Evolutionary conservation across 1,140 invertebrate species (phyloP), one percentile per base, ranked within the genome.

Genomic region (Scaptodrosophila lebanonensis): DNA sequence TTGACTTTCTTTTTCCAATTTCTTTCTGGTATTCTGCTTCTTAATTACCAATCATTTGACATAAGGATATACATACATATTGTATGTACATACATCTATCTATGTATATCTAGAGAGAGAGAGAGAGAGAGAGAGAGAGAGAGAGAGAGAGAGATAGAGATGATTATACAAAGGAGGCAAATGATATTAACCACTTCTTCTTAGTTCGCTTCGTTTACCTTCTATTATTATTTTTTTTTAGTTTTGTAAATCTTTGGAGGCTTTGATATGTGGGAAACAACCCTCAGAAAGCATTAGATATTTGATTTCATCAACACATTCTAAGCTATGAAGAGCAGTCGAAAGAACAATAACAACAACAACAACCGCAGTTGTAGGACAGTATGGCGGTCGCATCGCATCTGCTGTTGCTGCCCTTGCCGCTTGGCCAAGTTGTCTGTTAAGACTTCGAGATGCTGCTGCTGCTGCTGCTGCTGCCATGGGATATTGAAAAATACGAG

Each of bases 21-120:
- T 15, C 1, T 15, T 15, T 38, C 15, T 8, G 35, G 36, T 33
- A 40, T 50, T 35, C 47, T 64, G 20, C 35, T 42, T 77, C 82
- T 77, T 77, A 77, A 77, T 77, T 77, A 79, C 68, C 68, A 72
- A 79, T 67, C 58, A 73, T 77, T 77, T 77, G 72, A 77, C 72
- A 77, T 73, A 68, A 79, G 44, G 54, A 77, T 77, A 25, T 8
- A 8, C 22, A 4, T 25, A 67, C 72, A 63, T 66, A 63, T 76
- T 70, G 71, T 76, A 53, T 75, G n/a, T n/a, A n/a, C n/a, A n/a
- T n/a, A n/a, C n/a, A n/a, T n/a, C n/a, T n/a, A n/a, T n/a, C n/a
- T n/a, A n/a, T n/a, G n/a, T n/a, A n/a, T 69, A 49, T 62, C 57
- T 60, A 61, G 47, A 53, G 38, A 47, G 13, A 60, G 20, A 51